Percentiles rank a stretch among this genome's conserved stretches.
These are phyloP conservation scores for Palaemon carinicauda DNA, from an alignment of 1,140 invertebrate genomes.

Conservation along the genomic window DNA sequence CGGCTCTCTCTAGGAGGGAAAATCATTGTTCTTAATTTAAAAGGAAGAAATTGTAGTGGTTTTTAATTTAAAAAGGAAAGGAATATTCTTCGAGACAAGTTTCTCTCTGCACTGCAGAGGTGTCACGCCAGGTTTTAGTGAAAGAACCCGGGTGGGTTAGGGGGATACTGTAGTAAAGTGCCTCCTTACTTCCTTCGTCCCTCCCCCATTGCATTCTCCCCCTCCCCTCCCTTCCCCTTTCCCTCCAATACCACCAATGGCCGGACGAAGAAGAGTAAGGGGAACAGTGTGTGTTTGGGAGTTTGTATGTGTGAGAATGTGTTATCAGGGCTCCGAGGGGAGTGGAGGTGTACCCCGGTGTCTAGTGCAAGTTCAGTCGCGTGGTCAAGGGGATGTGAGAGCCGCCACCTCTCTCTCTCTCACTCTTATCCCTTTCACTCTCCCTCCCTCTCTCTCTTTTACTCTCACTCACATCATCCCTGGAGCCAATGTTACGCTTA, in stretches of 20 bases:
- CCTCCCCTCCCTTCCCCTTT: neutral
- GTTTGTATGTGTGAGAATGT: neutral
- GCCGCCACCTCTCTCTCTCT: slow-evolving; percentile 24
- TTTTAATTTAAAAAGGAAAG: too few species aligned
- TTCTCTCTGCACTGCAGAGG: too few species aligned
- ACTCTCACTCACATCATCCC: neutral
- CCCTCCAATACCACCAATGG: neutral
- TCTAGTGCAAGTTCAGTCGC: neutral
- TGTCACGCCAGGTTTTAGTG: too few species aligned
- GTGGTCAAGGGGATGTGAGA: neutral
- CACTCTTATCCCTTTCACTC: too few species aligned
- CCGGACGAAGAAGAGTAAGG: neutral
- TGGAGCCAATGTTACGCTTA: too few species aligned
- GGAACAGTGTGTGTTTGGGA: neutral
- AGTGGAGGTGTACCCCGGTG: neutral
- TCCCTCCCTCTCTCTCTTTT: slow-evolving; percentile 11
- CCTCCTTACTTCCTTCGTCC: neutral
- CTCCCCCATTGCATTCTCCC: neutral
- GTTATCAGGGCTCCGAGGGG: neutral
- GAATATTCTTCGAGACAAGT: too few species aligned
- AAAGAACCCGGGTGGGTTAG: too few species aligned
- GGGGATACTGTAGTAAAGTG: neutral
- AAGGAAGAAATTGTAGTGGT: too few species aligned
- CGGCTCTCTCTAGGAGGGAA: too few species aligned
- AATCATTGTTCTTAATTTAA: too few species aligned